Conservation (phyloP, 2,797 vertebrate species). For the Loriculus beryllinus region DNA sequence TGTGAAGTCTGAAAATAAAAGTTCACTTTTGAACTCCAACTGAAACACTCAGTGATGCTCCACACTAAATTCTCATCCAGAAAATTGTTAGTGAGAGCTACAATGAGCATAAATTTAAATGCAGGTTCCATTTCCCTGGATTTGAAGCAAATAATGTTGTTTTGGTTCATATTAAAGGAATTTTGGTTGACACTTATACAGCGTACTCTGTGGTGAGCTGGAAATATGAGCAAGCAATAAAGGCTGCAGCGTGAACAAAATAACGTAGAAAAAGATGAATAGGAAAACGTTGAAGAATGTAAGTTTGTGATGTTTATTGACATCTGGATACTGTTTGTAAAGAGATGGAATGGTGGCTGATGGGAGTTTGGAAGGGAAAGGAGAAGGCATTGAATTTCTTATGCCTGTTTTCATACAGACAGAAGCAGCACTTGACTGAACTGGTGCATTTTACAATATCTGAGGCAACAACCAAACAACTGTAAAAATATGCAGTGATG, state of each 20-base stretch:
- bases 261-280: background rate
- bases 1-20: conserved; percentile 14
- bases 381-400: background rate
- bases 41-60: background rate
- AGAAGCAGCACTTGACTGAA: background rate
- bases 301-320: conserved; percentile 12
- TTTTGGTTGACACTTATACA: background rate
- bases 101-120: conserved; percentile 4
- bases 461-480: background rate
- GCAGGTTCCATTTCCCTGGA: background rate
- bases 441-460: background rate
- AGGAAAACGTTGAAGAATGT: background rate
- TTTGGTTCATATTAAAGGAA: background rate
- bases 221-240: background rate
- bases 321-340: conserved; percentile 27
- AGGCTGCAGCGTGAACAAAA: background rate
- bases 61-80: background rate
- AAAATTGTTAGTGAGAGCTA: background rate
- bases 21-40: background rate
- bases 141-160: background rate
- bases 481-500: background rate
- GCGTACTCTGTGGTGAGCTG: conserved; percentile 9
- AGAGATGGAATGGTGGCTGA: background rate
- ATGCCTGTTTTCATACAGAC: background rate
- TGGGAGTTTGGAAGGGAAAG: background rate